Evolutionary conservation across 2,888 invertebrate species (phyloP).

Genomic region (Molanna angustata): DNA sequence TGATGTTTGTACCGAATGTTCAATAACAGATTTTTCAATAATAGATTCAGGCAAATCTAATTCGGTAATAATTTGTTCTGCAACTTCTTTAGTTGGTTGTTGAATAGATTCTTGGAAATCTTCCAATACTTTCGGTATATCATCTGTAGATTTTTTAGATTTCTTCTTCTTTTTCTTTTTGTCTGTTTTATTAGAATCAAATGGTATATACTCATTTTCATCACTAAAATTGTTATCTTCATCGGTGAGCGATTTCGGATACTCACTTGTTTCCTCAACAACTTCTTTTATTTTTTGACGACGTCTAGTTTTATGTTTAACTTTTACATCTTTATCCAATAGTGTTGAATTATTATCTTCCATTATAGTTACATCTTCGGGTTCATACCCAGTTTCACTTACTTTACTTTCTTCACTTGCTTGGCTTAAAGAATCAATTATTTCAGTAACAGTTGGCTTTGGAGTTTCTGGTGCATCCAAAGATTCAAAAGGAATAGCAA

Average conservation of each 20-base stretch:
- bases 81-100: conserved; percentile 58
- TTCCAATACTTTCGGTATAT: conserved; percentile 49
- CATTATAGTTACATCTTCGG: conserved; percentile 61
- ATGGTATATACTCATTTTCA: conserved; percentile 15
- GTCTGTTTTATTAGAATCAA: conserved; percentile 8
- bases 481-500: conserved; percentile 46
- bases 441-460: conserved; percentile 41
- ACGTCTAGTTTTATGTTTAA: conserved; percentile 42
- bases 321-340: conserved; percentile 42
- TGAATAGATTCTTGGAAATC: conserved; percentile 50
- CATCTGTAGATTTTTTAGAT: conserved; percentile 29
- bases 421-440: conserved; percentile 35
- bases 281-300: conserved; percentile 36
- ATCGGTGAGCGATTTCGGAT: conserved; percentile 30
- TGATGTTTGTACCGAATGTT: conserved; percentile 61
- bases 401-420: conserved; percentile 46
- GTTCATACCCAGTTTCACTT: conserved; percentile 69
- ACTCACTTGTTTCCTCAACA: conserved; percentile 27
- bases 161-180: conserved; percentile 29
- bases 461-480: conserved; percentile 51
- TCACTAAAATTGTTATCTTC: conserved; percentile 28
- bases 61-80: too few relatives aligned
- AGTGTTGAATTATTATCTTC: too few relatives aligned
- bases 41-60: too few relatives aligned
- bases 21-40: conserved; percentile 45